A percentile compares a stretch with the other conserved stretches of the same genome.
Evolutionary conservation across 2,113 vertebrate species (phyloP).

Genomic region (Microtus montanus): DNA sequence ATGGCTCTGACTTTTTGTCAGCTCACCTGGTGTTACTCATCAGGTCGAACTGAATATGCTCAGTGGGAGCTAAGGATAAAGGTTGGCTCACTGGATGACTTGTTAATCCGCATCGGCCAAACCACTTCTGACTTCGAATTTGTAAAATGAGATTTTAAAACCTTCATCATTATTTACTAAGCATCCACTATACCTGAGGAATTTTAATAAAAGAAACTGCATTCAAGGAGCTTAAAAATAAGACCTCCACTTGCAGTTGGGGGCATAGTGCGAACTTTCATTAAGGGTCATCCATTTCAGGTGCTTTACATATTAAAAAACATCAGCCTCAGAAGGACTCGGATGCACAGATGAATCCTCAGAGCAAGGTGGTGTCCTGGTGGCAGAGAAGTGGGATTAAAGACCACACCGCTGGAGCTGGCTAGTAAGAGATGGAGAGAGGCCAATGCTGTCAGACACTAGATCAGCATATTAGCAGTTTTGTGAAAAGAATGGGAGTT

Average conservation of each 20-base stretch:
- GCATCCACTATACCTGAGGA: constrained; percentile 20
- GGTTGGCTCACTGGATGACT: constrained; percentile 12
- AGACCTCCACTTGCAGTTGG: neutral
- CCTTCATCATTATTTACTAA: constrained; percentile 70
- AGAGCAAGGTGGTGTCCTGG: neutral
- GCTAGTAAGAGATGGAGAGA: neutral
- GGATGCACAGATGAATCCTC: constrained; percentile 27
- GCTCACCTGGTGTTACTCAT: constrained; percentile 24
- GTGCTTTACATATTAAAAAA: constrained; percentile 62
- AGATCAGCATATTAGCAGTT: constrained; percentile 27
- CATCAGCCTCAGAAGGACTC: neutral
- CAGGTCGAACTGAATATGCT: neutral
- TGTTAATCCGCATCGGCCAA: constrained; percentile 12
- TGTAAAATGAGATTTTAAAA: constrained; percentile 71
- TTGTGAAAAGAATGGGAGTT: neutral
- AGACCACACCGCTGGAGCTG: neutral
- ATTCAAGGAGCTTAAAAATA: constrained; percentile 62
- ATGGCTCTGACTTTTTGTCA: constrained; percentile 20
- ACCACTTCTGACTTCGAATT: constrained; percentile 60
- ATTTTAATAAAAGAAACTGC: constrained; percentile 61
- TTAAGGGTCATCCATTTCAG: neutral
- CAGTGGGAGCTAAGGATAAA: constrained; percentile 26
- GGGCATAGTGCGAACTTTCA: neutral
- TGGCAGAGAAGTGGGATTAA: constrained; percentile 44
- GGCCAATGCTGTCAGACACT: neutral